Conservation (phyloP, 2,797 vertebrate species). For the Anisognathus igniventris region DNA sequence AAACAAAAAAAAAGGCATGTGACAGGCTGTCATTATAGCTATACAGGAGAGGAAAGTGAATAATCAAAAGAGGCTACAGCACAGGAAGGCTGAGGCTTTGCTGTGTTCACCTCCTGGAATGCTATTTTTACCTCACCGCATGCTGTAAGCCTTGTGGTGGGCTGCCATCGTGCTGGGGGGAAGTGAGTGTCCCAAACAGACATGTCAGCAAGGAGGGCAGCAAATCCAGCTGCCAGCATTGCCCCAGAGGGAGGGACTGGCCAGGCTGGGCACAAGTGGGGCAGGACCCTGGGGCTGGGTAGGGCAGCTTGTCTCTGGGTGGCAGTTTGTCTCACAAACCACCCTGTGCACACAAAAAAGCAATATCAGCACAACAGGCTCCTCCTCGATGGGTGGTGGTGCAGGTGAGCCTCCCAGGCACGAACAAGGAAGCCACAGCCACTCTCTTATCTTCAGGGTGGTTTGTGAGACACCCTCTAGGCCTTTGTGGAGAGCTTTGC, state of each 20-base stretch:
- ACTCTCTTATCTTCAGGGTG: background rate
- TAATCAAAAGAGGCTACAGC: background rate
- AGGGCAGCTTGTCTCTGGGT: background rate
- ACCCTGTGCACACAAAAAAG: background rate
- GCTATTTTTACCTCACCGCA: background rate
- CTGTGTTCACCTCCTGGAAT: background rate
- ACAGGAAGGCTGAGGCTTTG: constrained; percentile 1
- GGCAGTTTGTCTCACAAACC: too few relatives aligned
- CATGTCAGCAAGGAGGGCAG: accelerated
- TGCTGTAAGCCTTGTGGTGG: background rate
- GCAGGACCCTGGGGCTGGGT: background rate
- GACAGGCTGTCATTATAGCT: background rate
- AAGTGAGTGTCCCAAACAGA: background rate
- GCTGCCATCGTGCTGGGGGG: accelerated
- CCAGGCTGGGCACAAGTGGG: background rate
- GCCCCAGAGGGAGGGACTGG: accelerated
- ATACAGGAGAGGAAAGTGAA: background rate
- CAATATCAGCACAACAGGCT: accelerated
- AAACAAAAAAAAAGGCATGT: background rate
- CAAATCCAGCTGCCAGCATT: background rate
- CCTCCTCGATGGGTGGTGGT: background rate
- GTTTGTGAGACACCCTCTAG: background rate
- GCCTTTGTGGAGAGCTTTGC: background rate
- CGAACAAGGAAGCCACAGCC: background rate
- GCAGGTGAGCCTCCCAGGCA: background rate